These are phyloP conservation scores for Hozukius guyotensis DNA, from an alignment of 2,797 vertebrate species.

Conservation along the genomic window DNA sequence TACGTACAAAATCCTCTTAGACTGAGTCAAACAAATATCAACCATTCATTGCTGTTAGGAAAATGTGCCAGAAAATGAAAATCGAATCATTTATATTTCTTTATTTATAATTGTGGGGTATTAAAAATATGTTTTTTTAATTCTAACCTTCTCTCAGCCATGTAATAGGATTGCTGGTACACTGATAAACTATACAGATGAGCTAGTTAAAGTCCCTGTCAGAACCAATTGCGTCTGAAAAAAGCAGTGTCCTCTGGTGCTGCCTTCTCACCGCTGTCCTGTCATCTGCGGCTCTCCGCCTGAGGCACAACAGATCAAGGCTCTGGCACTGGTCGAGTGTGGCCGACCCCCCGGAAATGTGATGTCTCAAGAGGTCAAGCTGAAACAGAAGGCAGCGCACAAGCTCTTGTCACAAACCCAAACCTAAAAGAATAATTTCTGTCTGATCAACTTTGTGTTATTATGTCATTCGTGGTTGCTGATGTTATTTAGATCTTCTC, in stretches of 20 bases:
- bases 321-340: constrained; percentile 16
- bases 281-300: constrained; percentile 44
- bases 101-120: background rate
- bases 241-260: constrained; percentile 7
- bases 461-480: background rate
- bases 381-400: constrained; percentile 43
- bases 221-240: background rate
- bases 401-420: constrained; percentile 25
- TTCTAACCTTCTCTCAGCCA: background rate
- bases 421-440: constrained; percentile 2
- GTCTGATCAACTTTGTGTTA: background rate
- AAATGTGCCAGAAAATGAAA: background rate
- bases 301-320: constrained; percentile 38
- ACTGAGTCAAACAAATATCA: background rate
- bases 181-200: constrained; percentile 9
- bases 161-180: background rate
- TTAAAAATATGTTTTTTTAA: background rate
- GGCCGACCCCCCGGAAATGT: constrained; percentile 14
- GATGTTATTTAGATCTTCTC: background rate
- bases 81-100: background rate
- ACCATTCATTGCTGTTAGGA: background rate
- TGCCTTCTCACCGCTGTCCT: constrained; percentile 15
- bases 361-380: constrained; percentile 38
- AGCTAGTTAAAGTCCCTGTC: constrained; percentile 25
- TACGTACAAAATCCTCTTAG: constrained; percentile 1